phyloP scores from a whole-genome alignment of 2,113 vertebrate genomes.

The Onychostruthus taczanowskii region DNA sequence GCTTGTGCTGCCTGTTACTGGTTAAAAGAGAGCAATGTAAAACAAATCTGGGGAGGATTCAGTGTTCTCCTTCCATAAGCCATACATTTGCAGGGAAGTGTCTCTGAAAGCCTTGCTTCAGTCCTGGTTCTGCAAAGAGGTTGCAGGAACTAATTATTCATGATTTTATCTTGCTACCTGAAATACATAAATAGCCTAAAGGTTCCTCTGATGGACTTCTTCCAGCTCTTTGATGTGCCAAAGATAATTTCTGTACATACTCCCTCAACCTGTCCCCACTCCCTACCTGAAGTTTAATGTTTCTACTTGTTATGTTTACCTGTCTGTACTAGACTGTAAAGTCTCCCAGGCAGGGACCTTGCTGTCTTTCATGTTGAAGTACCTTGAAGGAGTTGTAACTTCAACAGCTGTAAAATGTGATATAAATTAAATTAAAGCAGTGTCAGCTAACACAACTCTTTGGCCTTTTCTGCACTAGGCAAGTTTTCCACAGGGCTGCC shows the following conservation, averaged over 20 bases:
- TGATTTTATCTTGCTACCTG: slow-evolving; percentile 62
- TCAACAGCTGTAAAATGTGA: slow-evolving; percentile 34
- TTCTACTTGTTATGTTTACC: slow-evolving; percentile 68
- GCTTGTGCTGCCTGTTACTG: neutral
- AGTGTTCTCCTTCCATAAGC: neutral
- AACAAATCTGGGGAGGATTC: neutral
- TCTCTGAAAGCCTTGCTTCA: slow-evolving; percentile 6
- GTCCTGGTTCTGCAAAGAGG: slow-evolving; percentile 21
- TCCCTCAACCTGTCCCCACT: slow-evolving; percentile 68
- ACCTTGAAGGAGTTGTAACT: slow-evolving; percentile 42
- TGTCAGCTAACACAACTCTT: neutral
- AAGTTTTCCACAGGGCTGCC: neutral
- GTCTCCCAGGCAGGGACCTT: slow-evolving; percentile 21
- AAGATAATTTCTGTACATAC: slow-evolving; percentile 62
- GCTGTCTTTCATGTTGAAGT: slow-evolving; percentile 9
- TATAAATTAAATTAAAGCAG: neutral
- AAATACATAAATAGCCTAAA: slow-evolving; percentile 68
- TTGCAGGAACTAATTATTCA: slow-evolving; percentile 63
- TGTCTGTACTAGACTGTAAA: slow-evolving; percentile 56
- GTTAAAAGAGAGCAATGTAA: neutral
- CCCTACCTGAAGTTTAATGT: slow-evolving; percentile 63
- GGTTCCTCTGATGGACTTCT: slow-evolving; percentile 57
- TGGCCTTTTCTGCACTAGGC: neutral
- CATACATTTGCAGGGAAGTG: neutral
- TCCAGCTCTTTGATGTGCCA: slow-evolving; percentile 72